Evolutionary conservation across 2,113 vertebrate genomes (phyloP).

Genomic region (Pteropus alecto): DNA sequence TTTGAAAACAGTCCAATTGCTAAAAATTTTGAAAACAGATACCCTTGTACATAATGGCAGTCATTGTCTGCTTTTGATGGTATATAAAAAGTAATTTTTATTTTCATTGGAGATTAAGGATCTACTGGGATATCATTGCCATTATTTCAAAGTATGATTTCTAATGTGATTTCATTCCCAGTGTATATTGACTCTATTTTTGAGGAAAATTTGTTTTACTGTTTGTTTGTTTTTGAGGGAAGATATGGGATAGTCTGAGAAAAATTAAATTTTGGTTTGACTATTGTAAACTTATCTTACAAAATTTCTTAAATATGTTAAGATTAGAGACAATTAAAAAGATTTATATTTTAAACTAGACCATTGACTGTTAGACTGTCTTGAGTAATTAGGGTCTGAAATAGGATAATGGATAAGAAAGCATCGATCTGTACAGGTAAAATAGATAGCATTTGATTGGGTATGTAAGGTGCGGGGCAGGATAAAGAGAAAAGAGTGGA

Average conservation of each 20-base stretch:
- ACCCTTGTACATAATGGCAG: not conserved
- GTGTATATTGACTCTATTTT: not conserved
- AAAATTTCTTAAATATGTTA: not conserved
- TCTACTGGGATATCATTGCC: not conserved
- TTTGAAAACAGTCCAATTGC: not conserved
- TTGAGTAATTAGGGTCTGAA: not conserved
- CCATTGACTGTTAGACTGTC: not conserved
- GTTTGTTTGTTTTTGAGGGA: not conserved
- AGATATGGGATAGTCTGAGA: not conserved
- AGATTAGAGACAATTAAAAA: conserved; percentile 3
- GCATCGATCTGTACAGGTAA: not conserved
- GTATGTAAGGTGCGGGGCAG: not conserved
- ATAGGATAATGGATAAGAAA: not conserved
- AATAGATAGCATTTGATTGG: not conserved
- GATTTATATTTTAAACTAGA: not conserved
- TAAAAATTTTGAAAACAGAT: not conserved
- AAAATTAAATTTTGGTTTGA: not conserved
- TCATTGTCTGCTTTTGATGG: not conserved
- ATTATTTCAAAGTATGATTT: conserved; percentile 1
- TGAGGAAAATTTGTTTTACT: not conserved
- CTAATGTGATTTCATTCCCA: conserved; percentile 24
- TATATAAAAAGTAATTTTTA: not conserved
- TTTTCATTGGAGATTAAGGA: not conserved
- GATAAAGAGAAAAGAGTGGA: not conserved
- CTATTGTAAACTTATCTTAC: not conserved